A percentile compares a stretch with the other conserved stretches of the same genome.
These are phyloP conservation scores for Acleris literana DNA, from an alignment of 2,888 invertebrate species.

Conservation along the genomic window DNA sequence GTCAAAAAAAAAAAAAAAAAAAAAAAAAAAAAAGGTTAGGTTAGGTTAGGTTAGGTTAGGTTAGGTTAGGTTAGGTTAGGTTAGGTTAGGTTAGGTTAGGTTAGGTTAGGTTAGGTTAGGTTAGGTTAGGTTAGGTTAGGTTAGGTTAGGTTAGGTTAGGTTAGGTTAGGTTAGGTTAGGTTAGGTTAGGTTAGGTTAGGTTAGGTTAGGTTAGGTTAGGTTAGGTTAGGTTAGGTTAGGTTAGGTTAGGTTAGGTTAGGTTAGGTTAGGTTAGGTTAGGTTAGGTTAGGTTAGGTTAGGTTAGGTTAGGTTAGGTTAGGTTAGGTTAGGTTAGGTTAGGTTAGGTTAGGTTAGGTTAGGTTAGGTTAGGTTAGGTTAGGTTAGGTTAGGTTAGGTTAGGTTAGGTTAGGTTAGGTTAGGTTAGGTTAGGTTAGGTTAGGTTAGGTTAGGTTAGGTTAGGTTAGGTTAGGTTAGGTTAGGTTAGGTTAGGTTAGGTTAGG, in stretches of 20 bases:
- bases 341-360: conserved; percentile 40
- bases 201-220: conserved; percentile 5
- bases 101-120: conserved; percentile 5
- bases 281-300: conserved; percentile 36
- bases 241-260: conserved; percentile 5
- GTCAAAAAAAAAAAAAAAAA: too few species aligned
- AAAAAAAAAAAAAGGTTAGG: not conserved
- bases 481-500: conserved; percentile 30
- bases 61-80: conserved; percentile 15
- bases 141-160: conserved; percentile 5
- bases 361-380: conserved; percentile 37
- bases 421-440: conserved; percentile 31
- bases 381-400: conserved; percentile 31
- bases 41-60: conserved; percentile 9
- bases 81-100: conserved; percentile 5
- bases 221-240: conserved; percentile 5
- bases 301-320: conserved; percentile 38
- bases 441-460: conserved; percentile 31
- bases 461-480: conserved; percentile 31
- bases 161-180: conserved; percentile 5
- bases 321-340: conserved; percentile 38
- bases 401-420: conserved; percentile 31
- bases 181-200: conserved; percentile 5
- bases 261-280: conserved; percentile 14
- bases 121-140: conserved; percentile 5